Evolutionary conservation across 2,113 vertebrate genomes (phyloP), one percentile per base, ranked within the genome.

Genomic region (Elephas maximus): DNA sequence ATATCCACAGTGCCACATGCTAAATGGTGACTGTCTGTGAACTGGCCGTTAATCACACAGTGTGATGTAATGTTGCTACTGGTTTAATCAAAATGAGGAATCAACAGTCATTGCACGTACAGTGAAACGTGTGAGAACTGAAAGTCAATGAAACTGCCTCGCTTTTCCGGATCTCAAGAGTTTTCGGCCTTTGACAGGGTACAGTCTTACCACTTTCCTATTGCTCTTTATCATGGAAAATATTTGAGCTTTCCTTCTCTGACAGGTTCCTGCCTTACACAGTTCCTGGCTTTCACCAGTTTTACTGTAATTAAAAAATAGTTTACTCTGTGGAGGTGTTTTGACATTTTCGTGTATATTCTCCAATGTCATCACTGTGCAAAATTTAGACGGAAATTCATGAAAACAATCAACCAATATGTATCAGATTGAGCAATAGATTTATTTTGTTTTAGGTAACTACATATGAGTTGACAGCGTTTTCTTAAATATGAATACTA

Each of bases 321-420:
- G 23, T 17, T 80, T 37, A 0, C 8, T 92, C 1, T n/a, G 85
- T 57, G 48, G 21, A 51, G 3, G 0, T 33, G 6, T 28, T 69
- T 14, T 90, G 8, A 12, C 37, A 2, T 28, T 10, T 89, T 0
- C 77, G 8, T 48, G 62, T 91, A 0, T 81, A 1, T 84, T 24
- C 33, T 51, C 30, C 2, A 0, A 20, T 15, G 37, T 8, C 30
- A 30, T n/a, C 84, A 6, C 28, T 0, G 33, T 20, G 63, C n/a
- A 10, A 2, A n/a, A 67, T 10, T 67, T 26, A 3, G 73, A 30
- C 48, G 28, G 44, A 30, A 21, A 15, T 15, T 48, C 37, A 1
- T 0, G 11, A 24, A 4, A n/a, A 20, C 26, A 2, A 33, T n/a
- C 0, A 28, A 44, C 84, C 5, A 44, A 1, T 30, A 87, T 67